Evolutionary conservation across 2,888 invertebrate species (phyloP), one percentile per base, ranked within the genome.

Genomic region (Drosophila leonis): DNA sequence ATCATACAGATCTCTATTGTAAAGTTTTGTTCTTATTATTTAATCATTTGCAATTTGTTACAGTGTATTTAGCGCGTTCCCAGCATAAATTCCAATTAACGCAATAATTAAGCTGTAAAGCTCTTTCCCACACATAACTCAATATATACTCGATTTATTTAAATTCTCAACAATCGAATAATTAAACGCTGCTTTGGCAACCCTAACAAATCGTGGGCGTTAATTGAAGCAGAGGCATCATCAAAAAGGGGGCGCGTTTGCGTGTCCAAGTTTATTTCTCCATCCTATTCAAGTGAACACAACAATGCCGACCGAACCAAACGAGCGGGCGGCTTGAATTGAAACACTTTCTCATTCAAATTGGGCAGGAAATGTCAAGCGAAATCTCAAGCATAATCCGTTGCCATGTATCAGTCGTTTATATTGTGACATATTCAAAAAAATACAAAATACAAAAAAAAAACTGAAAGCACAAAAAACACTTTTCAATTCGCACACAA

Each of bases 401-500:
- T 87, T 84, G 88, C 55, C 72, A 72, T 65, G 31, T 75, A 82
- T 82, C 77, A 80, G 59, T 46, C 65, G 80, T 61, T 66, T 56
- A 75, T 82, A 82, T 82, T 67, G 77, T 74, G 88, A 77, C 80
- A 79, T 61, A 88, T 84, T 84, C 82, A 86, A 74, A 71, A 65
- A 56, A 15, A 13, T 42, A 20, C 13, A 27, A 8, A 56, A 15
- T 10, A 55, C 15, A 18, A 27, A 42, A 15, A 15, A 55, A 20
- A 18, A 27, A 13, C 9, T n/a, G 18, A 12, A 33, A 27, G n/a
- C 13, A 15, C 15, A 71, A 60, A 65, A 69, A 63, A 65, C 78
- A 79, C 75, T 83, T 79, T 73, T 89, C 89, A 89, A 85, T 85
- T 73, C 77, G 71, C 57, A 46, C 54, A 85, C 84, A 85, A 85